Percentiles rank a stretch among this genome's conserved stretches.
Conservation (phyloP, 2,888 invertebrate species). For the Acanthacorydalis orientalis region DNA sequence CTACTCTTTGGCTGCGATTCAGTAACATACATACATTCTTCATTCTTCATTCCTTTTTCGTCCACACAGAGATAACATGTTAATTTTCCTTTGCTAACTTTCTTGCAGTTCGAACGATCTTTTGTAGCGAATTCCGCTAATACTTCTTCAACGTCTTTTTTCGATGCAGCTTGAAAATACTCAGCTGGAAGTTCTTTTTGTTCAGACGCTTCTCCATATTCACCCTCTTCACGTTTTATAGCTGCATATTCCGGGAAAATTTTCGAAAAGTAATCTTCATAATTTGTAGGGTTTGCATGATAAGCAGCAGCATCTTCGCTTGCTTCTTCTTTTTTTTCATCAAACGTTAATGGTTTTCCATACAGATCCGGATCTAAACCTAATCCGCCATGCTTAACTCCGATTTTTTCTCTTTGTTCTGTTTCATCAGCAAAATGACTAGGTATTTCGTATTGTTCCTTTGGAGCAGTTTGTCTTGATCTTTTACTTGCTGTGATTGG, state of each 20-base stretch:
- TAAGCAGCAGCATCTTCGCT: slow-evolving; percentile 4
- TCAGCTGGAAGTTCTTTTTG: slow-evolving; percentile 27
- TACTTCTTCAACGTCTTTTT: slow-evolving; percentile 51
- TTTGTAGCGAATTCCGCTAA: slow-evolving; percentile 56
- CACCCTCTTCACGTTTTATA: slow-evolving; percentile 16
- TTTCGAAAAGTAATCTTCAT: slow-evolving; percentile 27
- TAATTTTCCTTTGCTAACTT: slow-evolving; percentile 54
- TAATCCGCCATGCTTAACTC: slow-evolving; percentile 2
- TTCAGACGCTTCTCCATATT: slow-evolving; percentile 21
- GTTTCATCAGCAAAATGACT: slow-evolving; percentile 17
- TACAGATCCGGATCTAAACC: slow-evolving; percentile 13
- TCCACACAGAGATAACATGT: slow-evolving; percentile 60
- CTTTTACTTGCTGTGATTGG: slow-evolving; percentile 2
- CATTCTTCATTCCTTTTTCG: slow-evolving; percentile 49
- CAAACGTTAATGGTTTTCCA: slow-evolving; percentile 9
- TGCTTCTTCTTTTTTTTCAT: slow-evolving; percentile 19
- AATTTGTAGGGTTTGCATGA: slow-evolving; percentile 10
- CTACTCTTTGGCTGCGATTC: slow-evolving; percentile 47
- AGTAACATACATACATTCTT: slow-evolving; percentile 64
- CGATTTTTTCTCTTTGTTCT: slow-evolving; percentile 10
- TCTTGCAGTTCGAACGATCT: slow-evolving; percentile 54
- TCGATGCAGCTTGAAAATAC: slow-evolving; percentile 35
- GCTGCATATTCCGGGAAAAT: slow-evolving; percentile 25
- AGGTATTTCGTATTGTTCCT: slow-evolving; percentile 17
- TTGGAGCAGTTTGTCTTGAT: slow-evolving; percentile 6